phyloP scores from a whole-genome alignment of 2,797 vertebrate genomes.

The Phyllotis vaccarum region DNA sequence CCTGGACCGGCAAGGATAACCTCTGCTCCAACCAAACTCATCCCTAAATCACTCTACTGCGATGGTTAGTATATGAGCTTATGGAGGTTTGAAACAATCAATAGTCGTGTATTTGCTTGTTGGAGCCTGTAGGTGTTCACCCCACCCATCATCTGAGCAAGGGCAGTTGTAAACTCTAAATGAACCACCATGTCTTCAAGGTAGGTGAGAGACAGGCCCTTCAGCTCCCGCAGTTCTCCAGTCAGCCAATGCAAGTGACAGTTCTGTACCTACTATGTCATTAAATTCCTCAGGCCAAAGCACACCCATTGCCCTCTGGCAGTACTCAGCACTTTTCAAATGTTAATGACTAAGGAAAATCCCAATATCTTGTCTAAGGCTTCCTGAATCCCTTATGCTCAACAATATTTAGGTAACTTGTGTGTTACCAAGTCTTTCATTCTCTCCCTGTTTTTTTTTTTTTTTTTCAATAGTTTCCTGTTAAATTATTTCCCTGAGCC shows the following conservation, averaged over 20 bases:
- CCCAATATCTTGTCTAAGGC: slow-evolving; percentile 35
- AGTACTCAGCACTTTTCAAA: slow-evolving; percentile 57
- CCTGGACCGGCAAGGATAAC: not conserved
- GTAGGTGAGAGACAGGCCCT: slow-evolving; percentile 24
- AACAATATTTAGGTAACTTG: slow-evolving; percentile 70
- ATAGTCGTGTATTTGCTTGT: not conserved
- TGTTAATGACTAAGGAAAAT: slow-evolving; percentile 59
- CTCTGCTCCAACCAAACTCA: not conserved
- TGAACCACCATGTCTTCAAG: slow-evolving; percentile 14
- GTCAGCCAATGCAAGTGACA: not conserved
- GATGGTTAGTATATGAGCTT: not conserved
- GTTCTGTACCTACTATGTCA: not conserved
- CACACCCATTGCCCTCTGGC: not conserved
- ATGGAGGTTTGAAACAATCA: not conserved
- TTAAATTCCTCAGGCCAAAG: not conserved
- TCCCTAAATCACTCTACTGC: not conserved
- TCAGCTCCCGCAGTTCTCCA: not conserved
- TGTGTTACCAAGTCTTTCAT: slow-evolving; percentile 58
- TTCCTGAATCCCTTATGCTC: slow-evolving; percentile 58
- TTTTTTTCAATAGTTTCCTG: slow-evolving; percentile 13
- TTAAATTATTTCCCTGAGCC: slow-evolving; percentile 66
- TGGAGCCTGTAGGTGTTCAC: not conserved
- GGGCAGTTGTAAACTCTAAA: not conserved
- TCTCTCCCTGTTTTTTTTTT: slow-evolving; percentile 55
- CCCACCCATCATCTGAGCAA: not conserved